phyloP scores from a whole-genome alignment of 2,888 invertebrate species.

The Caenorhabditis virilis region DNA sequence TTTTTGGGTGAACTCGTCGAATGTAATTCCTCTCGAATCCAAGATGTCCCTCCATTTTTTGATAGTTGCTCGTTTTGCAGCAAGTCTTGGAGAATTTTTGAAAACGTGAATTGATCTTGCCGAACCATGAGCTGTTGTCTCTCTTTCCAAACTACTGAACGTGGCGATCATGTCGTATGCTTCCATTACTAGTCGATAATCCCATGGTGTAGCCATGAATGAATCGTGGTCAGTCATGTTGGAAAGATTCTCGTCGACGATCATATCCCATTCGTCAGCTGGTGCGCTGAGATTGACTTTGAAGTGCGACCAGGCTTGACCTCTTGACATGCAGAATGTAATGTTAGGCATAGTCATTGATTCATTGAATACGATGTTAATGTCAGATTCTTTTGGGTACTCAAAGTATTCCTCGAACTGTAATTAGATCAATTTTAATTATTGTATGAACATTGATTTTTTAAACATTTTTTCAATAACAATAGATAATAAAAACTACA shows the following conservation, averaged over 20 bases:
- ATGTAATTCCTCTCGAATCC: slow-evolving; percentile 55
- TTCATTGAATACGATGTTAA: slow-evolving; percentile 66
- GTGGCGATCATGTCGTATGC: slow-evolving; percentile 64
- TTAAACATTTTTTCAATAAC: too few species aligned
- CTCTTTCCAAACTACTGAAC: slow-evolving; percentile 61
- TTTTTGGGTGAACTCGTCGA: slow-evolving; percentile 65
- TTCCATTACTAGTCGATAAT: slow-evolving; percentile 63
- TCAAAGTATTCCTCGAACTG: slow-evolving; percentile 60
- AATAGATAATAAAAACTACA: too few species aligned
- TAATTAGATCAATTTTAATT: slow-evolving; percentile 10
- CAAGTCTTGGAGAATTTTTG: slow-evolving; percentile 52
- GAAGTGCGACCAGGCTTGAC: slow-evolving; percentile 66
- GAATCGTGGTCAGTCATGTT: slow-evolving; percentile 59
- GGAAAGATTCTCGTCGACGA: slow-evolving; percentile 57
- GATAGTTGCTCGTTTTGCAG: slow-evolving; percentile 57
- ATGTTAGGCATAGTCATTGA: slow-evolving; percentile 67
- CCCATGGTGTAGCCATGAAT: slow-evolving; percentile 62
- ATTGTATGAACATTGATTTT: too few species aligned
- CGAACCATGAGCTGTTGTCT: slow-evolving; percentile 62
- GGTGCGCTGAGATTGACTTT: slow-evolving; percentile 55
- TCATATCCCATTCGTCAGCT: slow-evolving; percentile 59
- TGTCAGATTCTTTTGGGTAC: slow-evolving; percentile 65
- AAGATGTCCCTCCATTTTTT: slow-evolving; percentile 64
- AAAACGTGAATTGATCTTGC: slow-evolving; percentile 59
- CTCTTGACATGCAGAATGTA: slow-evolving; percentile 66